phyloP scores from a whole-genome alignment of 2,113 vertebrate species.

The Mobula birostris region DNA sequence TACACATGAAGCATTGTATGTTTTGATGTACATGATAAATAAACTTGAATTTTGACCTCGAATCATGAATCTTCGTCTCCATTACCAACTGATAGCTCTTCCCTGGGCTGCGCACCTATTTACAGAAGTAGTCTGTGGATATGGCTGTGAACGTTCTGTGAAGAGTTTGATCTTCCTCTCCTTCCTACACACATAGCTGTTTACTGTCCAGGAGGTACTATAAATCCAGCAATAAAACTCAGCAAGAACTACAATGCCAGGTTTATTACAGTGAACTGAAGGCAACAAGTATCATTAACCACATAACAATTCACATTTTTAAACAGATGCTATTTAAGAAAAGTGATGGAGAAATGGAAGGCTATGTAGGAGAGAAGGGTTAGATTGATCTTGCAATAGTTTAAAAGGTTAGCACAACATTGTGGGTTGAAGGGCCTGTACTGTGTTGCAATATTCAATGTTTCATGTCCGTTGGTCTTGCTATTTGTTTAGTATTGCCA shows the following conservation, averaged over 20 bases:
- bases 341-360: no score
- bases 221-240: not conserved
- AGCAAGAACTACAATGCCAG: not conserved
- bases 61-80: not conserved
- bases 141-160: not conserved
- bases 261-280: conserved; percentile 2
- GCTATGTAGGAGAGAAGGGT: no score
- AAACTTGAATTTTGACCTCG: no score
- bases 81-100: not conserved
- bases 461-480: no score
- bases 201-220: not conserved
- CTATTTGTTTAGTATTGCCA: no score
- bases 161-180: not conserved
- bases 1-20: no score
- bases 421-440: no score
- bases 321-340: not conserved
- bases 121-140: not conserved
- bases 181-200: no score
- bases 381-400: no score
- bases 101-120: not conserved
- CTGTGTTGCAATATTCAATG: no score
- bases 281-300: not conserved
- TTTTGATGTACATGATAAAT: no score
- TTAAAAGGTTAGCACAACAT: no score
- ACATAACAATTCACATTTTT: not conserved